Evolutionary conservation across 2,888 invertebrate genomes (phyloP).

Genomic region (Drosophila cognata): DNA sequence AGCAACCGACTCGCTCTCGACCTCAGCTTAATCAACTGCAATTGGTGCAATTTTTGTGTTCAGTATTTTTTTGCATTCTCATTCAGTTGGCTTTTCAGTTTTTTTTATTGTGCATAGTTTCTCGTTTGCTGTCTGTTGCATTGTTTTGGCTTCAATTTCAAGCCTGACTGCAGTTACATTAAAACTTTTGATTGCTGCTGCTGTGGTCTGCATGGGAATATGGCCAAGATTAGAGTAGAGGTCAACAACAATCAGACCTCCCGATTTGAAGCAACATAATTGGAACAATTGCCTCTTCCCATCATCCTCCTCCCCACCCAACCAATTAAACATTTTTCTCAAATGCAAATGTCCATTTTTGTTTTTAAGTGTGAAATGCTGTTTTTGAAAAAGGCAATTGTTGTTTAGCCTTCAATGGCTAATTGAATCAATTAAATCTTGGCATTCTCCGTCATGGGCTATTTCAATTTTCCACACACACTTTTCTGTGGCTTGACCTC

Average conservation of each 20-base stretch:
- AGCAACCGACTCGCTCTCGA: slow-evolving; percentile 12
- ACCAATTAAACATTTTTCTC: slow-evolving; percentile 1
- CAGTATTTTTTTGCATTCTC: slow-evolving; percentile 69
- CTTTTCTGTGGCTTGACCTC: slow-evolving; percentile 63
- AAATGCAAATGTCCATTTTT: neutral
- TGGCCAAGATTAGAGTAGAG: slow-evolving; percentile 44
- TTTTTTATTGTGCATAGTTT: slow-evolving; percentile 26
- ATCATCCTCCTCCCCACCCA: neutral
- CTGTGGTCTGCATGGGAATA: slow-evolving; percentile 54
- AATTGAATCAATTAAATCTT: slow-evolving; percentile 33
- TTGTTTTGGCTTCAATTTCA: slow-evolving; percentile 70
- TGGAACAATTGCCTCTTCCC: slow-evolving; percentile 14
- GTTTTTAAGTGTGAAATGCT: slow-evolving; percentile 8
- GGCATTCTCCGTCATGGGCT: slow-evolving; percentile 18
- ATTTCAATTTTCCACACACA: slow-evolving; percentile 21
- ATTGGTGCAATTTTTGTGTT: slow-evolving; percentile 72
- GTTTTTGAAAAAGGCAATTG: neutral
- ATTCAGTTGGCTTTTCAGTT: slow-evolving; percentile 37
- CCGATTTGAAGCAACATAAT: slow-evolving; percentile 10
- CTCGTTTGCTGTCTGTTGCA: slow-evolving; percentile 42
- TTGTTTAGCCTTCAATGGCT: slow-evolving; percentile 13
- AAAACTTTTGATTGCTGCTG: slow-evolving; percentile 73
- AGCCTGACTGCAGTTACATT: slow-evolving; percentile 71
- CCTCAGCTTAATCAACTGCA: slow-evolving; percentile 76
- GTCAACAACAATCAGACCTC: slow-evolving; percentile 15